Base-by-base conservation (phyloP, 1,140 invertebrate genomes). In the Caenorhabditis latens region DNA sequence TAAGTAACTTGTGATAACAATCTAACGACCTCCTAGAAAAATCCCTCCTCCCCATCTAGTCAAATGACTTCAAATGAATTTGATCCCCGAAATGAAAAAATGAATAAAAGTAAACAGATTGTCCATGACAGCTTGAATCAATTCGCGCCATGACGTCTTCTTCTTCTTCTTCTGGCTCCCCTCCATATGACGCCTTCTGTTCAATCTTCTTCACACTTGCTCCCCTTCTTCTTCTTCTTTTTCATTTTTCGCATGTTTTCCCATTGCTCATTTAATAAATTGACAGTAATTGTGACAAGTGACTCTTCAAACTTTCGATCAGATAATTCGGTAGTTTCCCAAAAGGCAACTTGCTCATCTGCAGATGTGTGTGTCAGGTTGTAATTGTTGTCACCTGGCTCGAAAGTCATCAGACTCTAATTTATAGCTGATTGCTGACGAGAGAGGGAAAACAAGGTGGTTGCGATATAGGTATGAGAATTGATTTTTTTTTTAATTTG, bases 121-220 rank as follows among this genome's bases (percentile, higher is more conserved):
- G 71, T 50, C 16, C 4, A 9, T 50, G 71, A 79, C 71, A 79
- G 71, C 16, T 79, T 79, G 71, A 53, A 79, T 79, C 46, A 48
- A 79, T 79, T 79, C 71, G 71, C 71, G 71, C 71, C 71, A 79
- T 79, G 71, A 53, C 71, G 67, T 75, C 67, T 75, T 75, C 67
- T 75, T 46, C 42, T 71, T 40, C 13, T 42, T 75, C 42, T 24
- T 58, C 57, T 32, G 32, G 32, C 14, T 14, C 61, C 11, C 14
- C 8, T 79, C 71, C 71, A 79, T 79, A 79, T 79, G 71, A 79
- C 71, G 71, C 71, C 71, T 79, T 79, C 71, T 79, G 71, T 79
- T 79, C 71, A 50, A 46, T 46, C 71, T 79, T 79, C 71, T 79
- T 46, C 53, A 53, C 71, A 50, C 53, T 21, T 50, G 46, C 14